phyloP scores from a whole-genome alignment of 2,113 vertebrate genomes.

The Lanius collurio region DNA sequence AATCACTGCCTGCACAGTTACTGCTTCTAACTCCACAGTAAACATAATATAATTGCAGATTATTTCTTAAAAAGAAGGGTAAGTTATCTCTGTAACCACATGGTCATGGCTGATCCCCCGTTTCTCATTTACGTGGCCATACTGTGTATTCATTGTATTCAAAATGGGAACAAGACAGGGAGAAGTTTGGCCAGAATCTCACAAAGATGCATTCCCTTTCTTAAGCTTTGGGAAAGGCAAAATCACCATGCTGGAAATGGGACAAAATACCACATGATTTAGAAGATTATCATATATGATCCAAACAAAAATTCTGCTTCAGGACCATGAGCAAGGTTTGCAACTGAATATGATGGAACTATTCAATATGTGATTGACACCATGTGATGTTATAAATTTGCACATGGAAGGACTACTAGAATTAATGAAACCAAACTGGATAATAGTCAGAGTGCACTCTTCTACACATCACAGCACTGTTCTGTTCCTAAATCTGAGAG shows the following conservation, averaged over 20 bases:
- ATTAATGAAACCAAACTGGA: neutral
- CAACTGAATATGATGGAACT: neutral
- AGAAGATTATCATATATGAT: neutral
- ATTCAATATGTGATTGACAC: neutral
- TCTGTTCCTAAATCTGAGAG: neutral
- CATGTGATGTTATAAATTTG: neutral
- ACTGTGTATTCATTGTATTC: neutral
- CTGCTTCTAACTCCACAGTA: neutral
- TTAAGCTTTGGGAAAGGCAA: neutral
- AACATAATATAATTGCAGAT: neutral
- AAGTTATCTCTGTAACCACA: neutral
- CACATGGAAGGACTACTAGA: neutral
- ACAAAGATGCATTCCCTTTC: neutral
- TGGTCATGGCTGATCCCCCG: neutral
- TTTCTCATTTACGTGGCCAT: neutral
- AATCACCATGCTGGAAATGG: neutral
- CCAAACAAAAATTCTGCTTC: neutral
- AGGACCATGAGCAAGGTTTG: neutral
- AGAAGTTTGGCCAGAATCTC: neutral
- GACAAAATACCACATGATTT: neutral
- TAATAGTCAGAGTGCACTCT: neutral
- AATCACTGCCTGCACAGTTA: neutral
- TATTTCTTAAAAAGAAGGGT: neutral
- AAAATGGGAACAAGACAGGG: neutral
- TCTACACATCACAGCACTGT: neutral